Evolutionary conservation across 2,888 invertebrate species (phyloP).

Genomic region (Merodon equestris): DNA sequence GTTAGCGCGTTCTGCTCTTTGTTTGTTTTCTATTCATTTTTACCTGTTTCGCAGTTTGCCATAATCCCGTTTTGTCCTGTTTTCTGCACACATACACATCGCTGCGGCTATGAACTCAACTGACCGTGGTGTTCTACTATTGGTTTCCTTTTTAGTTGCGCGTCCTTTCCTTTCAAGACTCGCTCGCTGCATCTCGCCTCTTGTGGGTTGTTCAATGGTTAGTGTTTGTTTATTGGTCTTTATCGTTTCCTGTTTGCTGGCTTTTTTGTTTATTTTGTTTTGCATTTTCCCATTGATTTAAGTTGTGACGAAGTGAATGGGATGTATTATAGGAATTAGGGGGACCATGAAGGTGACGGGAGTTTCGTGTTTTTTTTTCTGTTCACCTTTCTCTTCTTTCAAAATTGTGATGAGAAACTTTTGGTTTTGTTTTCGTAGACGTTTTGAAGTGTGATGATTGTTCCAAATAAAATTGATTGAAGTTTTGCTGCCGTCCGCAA

Average conservation of each 20-base stretch:
- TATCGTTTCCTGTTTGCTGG: constrained; percentile 57
- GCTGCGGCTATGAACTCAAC: constrained; percentile 39
- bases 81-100: constrained; percentile 17
- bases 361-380: no score
- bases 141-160: constrained; percentile 46
- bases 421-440: no score
- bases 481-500: no score
- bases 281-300: constrained; percentile 42
- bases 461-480: no score
- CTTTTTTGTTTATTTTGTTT: constrained; percentile 58
- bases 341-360: no score
- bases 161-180: constrained; percentile 21
- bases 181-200: neutral
- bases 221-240: constrained; percentile 47
- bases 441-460: no score
- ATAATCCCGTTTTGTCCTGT: constrained; percentile 50
- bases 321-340: no score
- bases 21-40: no score
- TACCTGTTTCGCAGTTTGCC: neutral
- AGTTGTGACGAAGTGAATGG: neutral
- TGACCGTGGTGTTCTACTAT: constrained; percentile 48
- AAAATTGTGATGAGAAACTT: no score
- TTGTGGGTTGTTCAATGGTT: constrained; percentile 22
- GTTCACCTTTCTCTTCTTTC: no score
- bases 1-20: constrained; percentile 7